These are phyloP conservation scores for Cylloceria caligata DNA, from an alignment of 2,888 invertebrate genomes.

Conservation along the genomic window DNA sequence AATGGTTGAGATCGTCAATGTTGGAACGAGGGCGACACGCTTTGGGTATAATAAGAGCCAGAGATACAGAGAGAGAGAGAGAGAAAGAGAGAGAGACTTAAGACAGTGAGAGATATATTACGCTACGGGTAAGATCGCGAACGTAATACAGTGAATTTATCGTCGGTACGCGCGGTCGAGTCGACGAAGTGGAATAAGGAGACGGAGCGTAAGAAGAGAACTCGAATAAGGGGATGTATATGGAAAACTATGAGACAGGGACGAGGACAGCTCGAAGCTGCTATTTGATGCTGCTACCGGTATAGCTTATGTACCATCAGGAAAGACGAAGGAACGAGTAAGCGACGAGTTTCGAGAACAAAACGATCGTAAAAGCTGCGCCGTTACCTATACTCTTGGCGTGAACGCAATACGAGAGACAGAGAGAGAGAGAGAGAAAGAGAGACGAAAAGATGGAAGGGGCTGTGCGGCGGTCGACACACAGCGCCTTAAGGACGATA, in stretches of 20 bases:
- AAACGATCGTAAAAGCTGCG: constrained; percentile 54
- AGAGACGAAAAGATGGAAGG: background rate
- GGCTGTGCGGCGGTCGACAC: background rate
- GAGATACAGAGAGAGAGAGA: background rate
- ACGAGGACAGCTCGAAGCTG: constrained; percentile 11
- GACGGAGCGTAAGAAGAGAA: constrained; percentile 38
- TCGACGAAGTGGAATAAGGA: constrained; percentile 49
- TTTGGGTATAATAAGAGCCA: background rate
- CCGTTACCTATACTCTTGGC: background rate
- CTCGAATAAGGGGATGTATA: constrained; percentile 40
- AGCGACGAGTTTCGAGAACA: constrained; percentile 43
- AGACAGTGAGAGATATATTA: constrained; percentile 52
- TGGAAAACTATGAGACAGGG: constrained; percentile 35
- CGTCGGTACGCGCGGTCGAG: constrained; percentile 39
- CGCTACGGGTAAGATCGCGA: constrained; percentile 53
- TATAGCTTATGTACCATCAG: constrained; percentile 10
- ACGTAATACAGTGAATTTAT: constrained; percentile 63
- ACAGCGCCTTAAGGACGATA: constrained; percentile 45
- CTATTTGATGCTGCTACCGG: background rate
- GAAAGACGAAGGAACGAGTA: constrained; percentile 14
- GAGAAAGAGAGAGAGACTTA: constrained; percentile 14
- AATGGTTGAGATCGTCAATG: constrained; percentile 50
- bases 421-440: background rate
- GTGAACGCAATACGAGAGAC: background rate
- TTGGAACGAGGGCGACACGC: constrained; percentile 47